Percentiles rank a stretch among this genome's conserved stretches.
These are phyloP conservation scores for Benthosema pterotum DNA, from an alignment of 2,797 vertebrate species.

Conservation along the genomic window DNA sequence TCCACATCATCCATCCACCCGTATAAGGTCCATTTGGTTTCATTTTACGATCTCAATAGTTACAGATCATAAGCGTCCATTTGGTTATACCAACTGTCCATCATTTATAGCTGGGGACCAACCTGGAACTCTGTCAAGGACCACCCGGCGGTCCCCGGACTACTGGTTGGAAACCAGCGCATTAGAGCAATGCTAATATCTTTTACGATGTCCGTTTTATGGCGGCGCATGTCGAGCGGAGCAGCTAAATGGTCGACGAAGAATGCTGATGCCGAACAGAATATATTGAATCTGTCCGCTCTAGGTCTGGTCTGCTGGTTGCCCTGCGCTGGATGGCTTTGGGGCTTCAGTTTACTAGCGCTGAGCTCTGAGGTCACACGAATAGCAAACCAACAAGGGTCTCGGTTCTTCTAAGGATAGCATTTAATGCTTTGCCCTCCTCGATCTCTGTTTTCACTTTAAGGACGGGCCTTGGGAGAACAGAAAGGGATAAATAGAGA, in stretches of 20 bases:
- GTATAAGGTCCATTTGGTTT: too few species aligned
- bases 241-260: background rate
- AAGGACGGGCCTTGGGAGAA: constrained; percentile 28
- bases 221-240: background rate
- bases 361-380: constrained; percentile 42
- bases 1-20: too few species aligned
- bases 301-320: constrained; percentile 5
- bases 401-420: constrained; percentile 53
- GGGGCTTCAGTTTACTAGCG: constrained; percentile 40
- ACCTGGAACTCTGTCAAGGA: too few species aligned
- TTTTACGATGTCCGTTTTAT: background rate
- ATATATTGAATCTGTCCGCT: background rate
- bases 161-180: background rate
- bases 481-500: background rate
- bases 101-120: too few species aligned
- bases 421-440: constrained; percentile 28
- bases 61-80: too few species aligned
- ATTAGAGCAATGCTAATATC: background rate
- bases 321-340: constrained; percentile 14
- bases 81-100: too few species aligned
- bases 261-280: constrained; percentile 2
- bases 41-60: too few species aligned
- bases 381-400: constrained; percentile 42
- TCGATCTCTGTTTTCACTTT: constrained; percentile 47
- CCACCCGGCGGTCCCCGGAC: too few species aligned